Evolutionary conservation across 2,113 vertebrate genomes (phyloP).

Genomic region (Crotalus helleri): DNA sequence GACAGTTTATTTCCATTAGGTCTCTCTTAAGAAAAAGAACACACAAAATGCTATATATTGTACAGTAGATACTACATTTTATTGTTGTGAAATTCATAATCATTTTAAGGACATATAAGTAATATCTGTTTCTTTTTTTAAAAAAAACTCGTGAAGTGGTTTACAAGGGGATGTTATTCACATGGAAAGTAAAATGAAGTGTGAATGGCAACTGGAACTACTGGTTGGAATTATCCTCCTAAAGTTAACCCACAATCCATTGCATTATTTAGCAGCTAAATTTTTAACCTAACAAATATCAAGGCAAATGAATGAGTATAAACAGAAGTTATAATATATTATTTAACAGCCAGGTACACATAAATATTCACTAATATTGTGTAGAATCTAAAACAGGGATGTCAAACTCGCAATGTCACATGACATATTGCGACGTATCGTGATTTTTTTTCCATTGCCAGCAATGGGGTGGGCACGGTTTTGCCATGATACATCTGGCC

Average conservation of each 20-base stretch:
- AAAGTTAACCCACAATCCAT: background rate
- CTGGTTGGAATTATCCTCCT: background rate
- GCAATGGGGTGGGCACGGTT: too few relatives aligned
- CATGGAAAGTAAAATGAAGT: background rate
- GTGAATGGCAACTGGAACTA: background rate
- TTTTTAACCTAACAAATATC: too few relatives aligned
- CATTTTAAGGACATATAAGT: background rate
- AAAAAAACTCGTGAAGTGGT: background rate
- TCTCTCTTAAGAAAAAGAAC: background rate
- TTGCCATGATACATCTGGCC: too few relatives aligned
- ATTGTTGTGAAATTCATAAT: background rate
- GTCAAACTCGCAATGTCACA: too few relatives aligned
- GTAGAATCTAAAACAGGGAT: background rate
- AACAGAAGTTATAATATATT: background rate
- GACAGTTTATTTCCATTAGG: constrained; percentile 19
- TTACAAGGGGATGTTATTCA: background rate
- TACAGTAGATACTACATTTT: background rate
- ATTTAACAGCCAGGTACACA: background rate
- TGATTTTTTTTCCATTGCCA: too few relatives aligned
- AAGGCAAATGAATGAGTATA: background rate
- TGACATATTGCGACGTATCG: too few relatives aligned
- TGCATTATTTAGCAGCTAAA: background rate
- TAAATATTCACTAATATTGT: background rate
- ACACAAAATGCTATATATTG: background rate
- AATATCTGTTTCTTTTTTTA: background rate